Evolutionary conservation across 2,888 invertebrate genomes (phyloP).

Genomic region (Ochropleura leucogaster): DNA sequence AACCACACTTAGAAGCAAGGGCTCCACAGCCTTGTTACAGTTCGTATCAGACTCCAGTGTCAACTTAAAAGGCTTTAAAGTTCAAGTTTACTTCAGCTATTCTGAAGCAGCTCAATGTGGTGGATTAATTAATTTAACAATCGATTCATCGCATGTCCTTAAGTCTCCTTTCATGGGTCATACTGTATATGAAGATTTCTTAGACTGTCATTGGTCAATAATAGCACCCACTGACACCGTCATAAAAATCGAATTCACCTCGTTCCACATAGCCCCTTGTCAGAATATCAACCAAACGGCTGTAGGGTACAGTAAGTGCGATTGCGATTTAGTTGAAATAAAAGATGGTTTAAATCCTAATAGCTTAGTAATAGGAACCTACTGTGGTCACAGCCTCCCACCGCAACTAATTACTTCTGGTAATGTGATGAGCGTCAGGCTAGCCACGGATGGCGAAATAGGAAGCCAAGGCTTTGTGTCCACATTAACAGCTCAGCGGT

Average conservation of each 20-base stretch:
- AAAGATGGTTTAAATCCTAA: constrained; percentile 93
- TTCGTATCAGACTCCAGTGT: constrained; percentile 84
- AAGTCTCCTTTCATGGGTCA: constrained; percentile 79
- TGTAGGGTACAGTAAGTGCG: constrained; percentile 88
- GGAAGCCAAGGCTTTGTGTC: constrained; percentile 92
- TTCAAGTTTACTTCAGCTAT: constrained; percentile 90
- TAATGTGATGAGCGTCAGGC: constrained; percentile 92
- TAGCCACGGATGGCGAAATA: constrained; percentile 91
- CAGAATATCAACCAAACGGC: constrained; percentile 81
- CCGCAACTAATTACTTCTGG: constrained; percentile 90
- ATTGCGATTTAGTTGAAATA: constrained; percentile 94
- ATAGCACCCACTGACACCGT: constrained; percentile 90
- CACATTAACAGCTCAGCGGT: constrained; percentile 86
- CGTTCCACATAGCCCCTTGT: constrained; percentile 89
- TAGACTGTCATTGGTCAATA: constrained; percentile 95
- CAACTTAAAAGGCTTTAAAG: constrained; percentile 90
- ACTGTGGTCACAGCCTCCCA: constrained; percentile 92
- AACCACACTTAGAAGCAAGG: constrained; percentile 91
- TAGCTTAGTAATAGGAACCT: constrained; percentile 92
- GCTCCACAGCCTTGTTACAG: constrained; percentile 90
- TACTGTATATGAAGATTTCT: constrained; percentile 90
- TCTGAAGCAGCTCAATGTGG: constrained; percentile 92
- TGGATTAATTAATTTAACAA: constrained; percentile 91
- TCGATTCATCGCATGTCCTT: constrained; percentile 78
- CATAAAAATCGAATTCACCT: constrained; percentile 91